Percentiles rank a stretch among this genome's conserved stretches.
These are phyloP conservation scores for Pelobates cultripes DNA, from an alignment of 2,797 vertebrate species.

Conservation along the genomic window DNA sequence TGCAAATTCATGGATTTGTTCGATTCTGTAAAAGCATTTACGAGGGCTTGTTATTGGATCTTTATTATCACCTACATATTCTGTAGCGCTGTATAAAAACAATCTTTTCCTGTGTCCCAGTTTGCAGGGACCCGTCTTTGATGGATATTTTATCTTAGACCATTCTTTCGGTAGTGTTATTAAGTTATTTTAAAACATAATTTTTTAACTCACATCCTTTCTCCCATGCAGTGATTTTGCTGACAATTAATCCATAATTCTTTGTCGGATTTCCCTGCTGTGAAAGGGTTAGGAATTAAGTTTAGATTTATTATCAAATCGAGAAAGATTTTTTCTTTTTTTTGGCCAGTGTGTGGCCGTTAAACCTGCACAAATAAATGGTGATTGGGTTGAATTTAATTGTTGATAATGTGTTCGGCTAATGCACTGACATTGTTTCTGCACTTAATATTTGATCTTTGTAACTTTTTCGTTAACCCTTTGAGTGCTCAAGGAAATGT, in stretches of 20 bases:
- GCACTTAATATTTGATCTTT: slow-evolving; percentile 60
- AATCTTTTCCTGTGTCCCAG: background rate
- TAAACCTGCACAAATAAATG: slow-evolving; percentile 76
- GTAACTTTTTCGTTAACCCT: background rate
- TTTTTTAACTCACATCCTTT: background rate
- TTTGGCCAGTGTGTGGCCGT: slow-evolving; percentile 69
- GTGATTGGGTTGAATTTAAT: slow-evolving; percentile 71
- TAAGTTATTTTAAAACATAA: background rate
- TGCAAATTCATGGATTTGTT: too few relatives aligned
- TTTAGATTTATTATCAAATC: slow-evolving; percentile 63
- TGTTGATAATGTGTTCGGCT: slow-evolving; percentile 70
- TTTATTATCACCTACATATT: too few relatives aligned
- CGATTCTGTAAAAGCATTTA: too few relatives aligned
- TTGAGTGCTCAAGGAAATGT: background rate
- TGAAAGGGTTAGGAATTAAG: slow-evolving; percentile 57
- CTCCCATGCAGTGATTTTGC: background rate
- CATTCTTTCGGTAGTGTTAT: background rate
- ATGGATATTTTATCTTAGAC: background rate
- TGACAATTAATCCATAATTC: background rate
- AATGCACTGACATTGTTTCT: slow-evolving; percentile 70
- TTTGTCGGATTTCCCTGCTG: slow-evolving; percentile 7
- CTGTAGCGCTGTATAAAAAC: too few relatives aligned
- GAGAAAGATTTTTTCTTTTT: slow-evolving; percentile 54
- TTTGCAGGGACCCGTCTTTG: background rate
- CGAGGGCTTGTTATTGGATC: too few relatives aligned